Conservation (phyloP, 2,888 invertebrate species). For the Drosophila phalerata region DNA sequence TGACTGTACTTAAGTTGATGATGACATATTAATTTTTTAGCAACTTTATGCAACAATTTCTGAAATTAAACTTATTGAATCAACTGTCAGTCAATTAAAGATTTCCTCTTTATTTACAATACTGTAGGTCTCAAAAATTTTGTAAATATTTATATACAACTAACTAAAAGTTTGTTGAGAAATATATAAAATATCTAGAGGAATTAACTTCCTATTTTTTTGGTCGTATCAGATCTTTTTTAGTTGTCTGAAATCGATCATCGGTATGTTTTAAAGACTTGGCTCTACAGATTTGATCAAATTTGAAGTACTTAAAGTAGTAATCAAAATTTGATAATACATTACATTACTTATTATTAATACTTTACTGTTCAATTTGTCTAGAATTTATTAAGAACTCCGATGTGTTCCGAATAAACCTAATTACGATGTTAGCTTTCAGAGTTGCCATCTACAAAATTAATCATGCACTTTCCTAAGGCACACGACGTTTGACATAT, state of each 20-base stretch:
- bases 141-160: too few relatives aligned
- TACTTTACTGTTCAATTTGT: background rate
- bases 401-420: background rate
- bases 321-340: too few relatives aligned
- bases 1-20: background rate
- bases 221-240: too few relatives aligned
- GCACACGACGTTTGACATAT: conserved; percentile 7
- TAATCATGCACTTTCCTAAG: conserved; percentile 39
- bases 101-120: background rate
- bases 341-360: too few relatives aligned
- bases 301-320: too few relatives aligned
- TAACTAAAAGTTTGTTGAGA: too few relatives aligned
- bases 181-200: too few relatives aligned
- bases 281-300: too few relatives aligned
- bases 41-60: background rate
- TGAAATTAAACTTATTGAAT: background rate
- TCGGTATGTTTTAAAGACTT: too few relatives aligned
- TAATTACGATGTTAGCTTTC: background rate
- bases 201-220: too few relatives aligned
- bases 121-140: background rate
- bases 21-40: background rate
- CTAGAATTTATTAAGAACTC: background rate
- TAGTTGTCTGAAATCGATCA: too few relatives aligned
- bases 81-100: background rate
- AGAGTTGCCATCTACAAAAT: background rate